These are phyloP conservation scores for Acholoe squamosa DNA, from an alignment of 2,888 invertebrate genomes.

Conservation along the genomic window DNA sequence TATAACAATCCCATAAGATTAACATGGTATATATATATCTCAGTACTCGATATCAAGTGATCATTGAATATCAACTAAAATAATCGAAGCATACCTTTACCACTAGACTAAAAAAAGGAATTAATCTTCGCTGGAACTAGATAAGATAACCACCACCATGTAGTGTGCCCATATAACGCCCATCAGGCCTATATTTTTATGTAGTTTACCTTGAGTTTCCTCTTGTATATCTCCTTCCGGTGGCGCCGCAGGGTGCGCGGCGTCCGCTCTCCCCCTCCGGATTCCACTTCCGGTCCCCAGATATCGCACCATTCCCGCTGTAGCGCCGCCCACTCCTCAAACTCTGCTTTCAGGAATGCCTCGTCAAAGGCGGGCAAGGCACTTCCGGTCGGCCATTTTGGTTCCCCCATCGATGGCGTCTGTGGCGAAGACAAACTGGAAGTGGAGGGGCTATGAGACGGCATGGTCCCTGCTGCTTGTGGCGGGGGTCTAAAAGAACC, in stretches of 20 bases:
- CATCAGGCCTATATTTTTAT: too few species aligned
- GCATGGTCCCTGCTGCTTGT: neutral
- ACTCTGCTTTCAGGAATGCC: conserved; percentile 19
- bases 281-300: neutral
- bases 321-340: neutral
- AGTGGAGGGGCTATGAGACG: neutral
- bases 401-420: conserved; percentile 20
- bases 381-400: neutral
- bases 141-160: too few species aligned
- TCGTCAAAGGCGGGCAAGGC: neutral
- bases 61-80: too few species aligned
- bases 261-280: neutral
- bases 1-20: too few species aligned
- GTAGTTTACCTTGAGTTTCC: conserved; percentile 31
- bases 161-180: too few species aligned
- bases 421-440: neutral
- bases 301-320: neutral
- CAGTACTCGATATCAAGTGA: too few species aligned
- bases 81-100: too few species aligned
- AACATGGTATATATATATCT: too few species aligned
- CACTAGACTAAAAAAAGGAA: too few species aligned
- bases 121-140: too few species aligned
- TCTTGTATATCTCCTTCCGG: conserved; percentile 18
- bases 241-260: neutral
- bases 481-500: neutral